Base-by-base conservation (phyloP, 1,140 invertebrate genomes). In the Drosophila tropicalis region DNA sequence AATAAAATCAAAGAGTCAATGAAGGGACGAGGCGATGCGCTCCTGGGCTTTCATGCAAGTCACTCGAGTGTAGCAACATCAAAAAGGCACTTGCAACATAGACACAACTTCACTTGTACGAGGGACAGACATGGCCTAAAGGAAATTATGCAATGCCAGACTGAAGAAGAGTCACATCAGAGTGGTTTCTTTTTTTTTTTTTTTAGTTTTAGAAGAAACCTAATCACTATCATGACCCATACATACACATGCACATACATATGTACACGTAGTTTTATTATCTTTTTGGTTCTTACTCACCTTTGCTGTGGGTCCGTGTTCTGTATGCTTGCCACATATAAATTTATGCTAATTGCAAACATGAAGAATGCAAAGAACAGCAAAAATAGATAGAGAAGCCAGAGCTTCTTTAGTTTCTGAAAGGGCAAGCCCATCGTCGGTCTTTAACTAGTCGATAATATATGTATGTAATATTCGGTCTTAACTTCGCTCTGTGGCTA, bases 321-420 rank as follows among this genome's bases (percentile, higher is more conserved):
- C 62, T 92, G 89, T 69, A 92, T 90, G 75, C 91, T 92, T 67
- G 77, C 62, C 69, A 92, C 79, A 81, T 92, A 92, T 56, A 92
- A 73, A 69, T 92, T 92, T 62, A 92, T 92, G 83, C 91, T 92
- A 70, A 92, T 81, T 67, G 91, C 91, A 77, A 92, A 92, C 91
- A 92, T 92, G 60, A 92, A 92, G 77, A 92, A 92, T 57, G 91
- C 91, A 79, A 92, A 92, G 66, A 92, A 91, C 56, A 92, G 62
- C 67, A 92, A 77, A 63, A 92, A 92, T 47, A 92, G 66, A 66
- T 92, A 92, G 19, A 92, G 72, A 5, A 92, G 71, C 91, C 91
- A 92, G 5, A 92, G 76, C 70, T 92, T 91, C 77, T 91, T 91
- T 15, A 92, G 62, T 71, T 92, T 84, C 64, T 91, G 87, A 62